Base-by-base conservation (phyloP, 2,888 invertebrate genomes). In the Buathra laborator region DNA sequence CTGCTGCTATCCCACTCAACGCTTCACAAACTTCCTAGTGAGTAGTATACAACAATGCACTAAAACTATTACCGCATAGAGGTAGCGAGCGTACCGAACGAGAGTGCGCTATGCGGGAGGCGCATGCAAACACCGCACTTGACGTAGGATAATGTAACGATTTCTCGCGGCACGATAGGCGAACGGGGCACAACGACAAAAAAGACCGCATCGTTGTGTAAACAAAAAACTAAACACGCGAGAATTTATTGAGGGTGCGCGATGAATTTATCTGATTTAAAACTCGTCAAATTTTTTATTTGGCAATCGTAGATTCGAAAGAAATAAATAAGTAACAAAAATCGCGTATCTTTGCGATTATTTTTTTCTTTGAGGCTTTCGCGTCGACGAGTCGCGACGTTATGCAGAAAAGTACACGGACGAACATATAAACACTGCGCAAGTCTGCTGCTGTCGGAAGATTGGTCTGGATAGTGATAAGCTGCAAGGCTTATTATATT, bases 21-120 rank as follows among this genome's bases (percentile, higher is more conserved):
- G 75, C 80, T 76, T 85, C 66, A 24, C 67, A 70, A 59, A 79
- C 72, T 14, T n/a, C 44, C 32, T n/a, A 5, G 24, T 7, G 4
- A 12, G 19, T 29, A 32, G 24, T 44, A 43, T 44, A 70, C 44
- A 64, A 56, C 67, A 37, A n/a, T 51, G 53, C 78, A 56, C 59
- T 79, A 51, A 53, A 44, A 32, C 66, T 76, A 71, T 79, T n/a
- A 79, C 71, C 46, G 67, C 66, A 56, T 67, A 7, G 66, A 81
- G 48, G 66, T 51, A 68, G 71, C 43, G 29, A 43, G 7, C 7
- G 37, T 7, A 9, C 29, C 43, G 46, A 62, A 46, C 70, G 46
- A 12, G n/a, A 77, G 16, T 76, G 81, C 84, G 81, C 81, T 85
- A 79, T 85, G 84, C 85, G 66, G 82, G 44, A 85, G 68, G 70